These are phyloP conservation scores for Alaudala cheleensis DNA, from an alignment of 2,113 vertebrate genomes.

Conservation along the genomic window DNA sequence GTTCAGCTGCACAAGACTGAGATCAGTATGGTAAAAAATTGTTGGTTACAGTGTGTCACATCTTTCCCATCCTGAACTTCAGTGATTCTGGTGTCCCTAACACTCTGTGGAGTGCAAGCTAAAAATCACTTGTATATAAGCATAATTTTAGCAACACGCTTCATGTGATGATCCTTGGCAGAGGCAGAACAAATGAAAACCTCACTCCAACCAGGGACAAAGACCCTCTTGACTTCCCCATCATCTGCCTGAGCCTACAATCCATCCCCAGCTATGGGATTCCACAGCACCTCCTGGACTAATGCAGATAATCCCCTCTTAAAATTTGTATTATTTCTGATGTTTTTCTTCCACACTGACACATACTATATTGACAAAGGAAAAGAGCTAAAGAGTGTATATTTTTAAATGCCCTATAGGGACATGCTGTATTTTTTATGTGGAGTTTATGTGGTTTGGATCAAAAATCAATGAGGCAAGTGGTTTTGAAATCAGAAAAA, in stretches of 20 bases:
- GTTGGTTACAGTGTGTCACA: not conserved
- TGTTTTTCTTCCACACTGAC: not conserved
- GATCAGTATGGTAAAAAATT: not conserved
- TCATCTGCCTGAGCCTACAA: not conserved
- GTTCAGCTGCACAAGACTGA: not conserved
- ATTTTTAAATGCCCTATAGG: slow-evolving; percentile 17
- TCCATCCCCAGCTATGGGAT: not conserved
- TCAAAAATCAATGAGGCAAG: slow-evolving; percentile 44
- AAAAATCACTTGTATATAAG: not conserved
- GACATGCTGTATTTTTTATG: slow-evolving; percentile 26
- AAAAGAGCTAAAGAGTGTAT: not conserved
- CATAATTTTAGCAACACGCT: not conserved
- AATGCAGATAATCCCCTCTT: not conserved
- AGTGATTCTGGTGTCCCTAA: not conserved
- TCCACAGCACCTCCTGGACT: not conserved
- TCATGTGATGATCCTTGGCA: not conserved
- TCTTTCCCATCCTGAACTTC: not conserved
- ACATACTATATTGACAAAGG: not conserved
- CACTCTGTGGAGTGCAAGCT: not conserved
- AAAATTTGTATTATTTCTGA: not conserved
- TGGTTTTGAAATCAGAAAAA: slow-evolving; percentile 62
- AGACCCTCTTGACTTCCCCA: not conserved
- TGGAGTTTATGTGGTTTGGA: slow-evolving; percentile 53
- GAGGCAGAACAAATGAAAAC: not conserved
- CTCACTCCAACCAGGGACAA: not conserved